Evolutionary conservation across 2,113 vertebrate species (phyloP).

Genomic region (Leptosomus discolor): DNA sequence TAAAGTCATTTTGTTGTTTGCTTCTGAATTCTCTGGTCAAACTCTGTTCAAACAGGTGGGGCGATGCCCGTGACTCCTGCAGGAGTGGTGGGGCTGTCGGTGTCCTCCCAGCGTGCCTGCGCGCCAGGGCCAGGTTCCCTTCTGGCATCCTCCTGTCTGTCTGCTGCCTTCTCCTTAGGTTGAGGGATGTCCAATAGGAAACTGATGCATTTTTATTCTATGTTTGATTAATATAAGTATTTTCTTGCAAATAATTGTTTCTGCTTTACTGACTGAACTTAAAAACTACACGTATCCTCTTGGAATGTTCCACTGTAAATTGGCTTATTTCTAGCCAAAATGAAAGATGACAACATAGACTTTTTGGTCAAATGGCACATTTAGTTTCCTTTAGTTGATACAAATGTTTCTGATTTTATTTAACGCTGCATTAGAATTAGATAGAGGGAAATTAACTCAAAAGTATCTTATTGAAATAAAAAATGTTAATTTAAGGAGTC

Average conservation of each 20-base stretch:
- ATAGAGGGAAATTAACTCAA: not conserved
- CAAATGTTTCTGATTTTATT: not conserved
- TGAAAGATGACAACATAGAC: not conserved
- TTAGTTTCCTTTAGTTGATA: not conserved
- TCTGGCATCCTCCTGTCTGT: not conserved
- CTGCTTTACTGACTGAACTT: not conserved
- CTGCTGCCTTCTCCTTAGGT: not conserved
- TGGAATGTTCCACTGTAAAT: not conserved
- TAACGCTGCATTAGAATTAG: not conserved
- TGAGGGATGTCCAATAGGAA: not conserved
- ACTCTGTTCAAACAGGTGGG: too few relatives aligned
- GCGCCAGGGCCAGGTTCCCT: fast-evolving
- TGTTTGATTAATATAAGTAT: not conserved
- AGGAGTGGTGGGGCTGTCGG: not conserved
- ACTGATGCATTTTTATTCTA: not conserved
- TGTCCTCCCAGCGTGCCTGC: fast-evolving
- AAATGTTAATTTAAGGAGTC: not conserved
- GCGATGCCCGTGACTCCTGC: fast-evolving
- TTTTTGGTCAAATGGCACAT: not conserved
- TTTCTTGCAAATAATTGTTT: not conserved
- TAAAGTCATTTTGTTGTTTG: too few relatives aligned
- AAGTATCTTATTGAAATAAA: not conserved
- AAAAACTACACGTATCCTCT: fast-evolving
- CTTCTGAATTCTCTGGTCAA: too few relatives aligned
- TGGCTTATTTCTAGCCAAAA: not conserved